Base-by-base conservation (phyloP, 2,888 invertebrate species). In the Tetrapedia diversipes region DNA sequence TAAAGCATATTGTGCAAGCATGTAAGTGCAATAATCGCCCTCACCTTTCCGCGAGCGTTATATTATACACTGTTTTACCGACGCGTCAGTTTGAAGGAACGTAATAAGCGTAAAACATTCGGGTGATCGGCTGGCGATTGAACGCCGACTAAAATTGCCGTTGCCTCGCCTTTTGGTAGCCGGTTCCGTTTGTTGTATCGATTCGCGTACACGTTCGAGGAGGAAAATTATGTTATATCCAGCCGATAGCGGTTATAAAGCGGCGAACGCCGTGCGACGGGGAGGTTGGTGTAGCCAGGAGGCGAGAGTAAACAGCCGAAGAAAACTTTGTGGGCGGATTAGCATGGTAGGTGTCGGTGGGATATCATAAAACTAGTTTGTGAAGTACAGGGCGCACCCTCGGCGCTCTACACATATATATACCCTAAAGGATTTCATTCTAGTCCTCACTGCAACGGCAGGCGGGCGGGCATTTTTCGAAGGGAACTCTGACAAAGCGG, bases 281-380 rank as follows among this genome's bases (percentile, higher is more conserved):
- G 19, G 19, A 8, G 39, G n/a, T n/a, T n/a, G n/a, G 45, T 45
- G 53, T 19, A 63, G 59, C 53, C 53, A 32, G 66, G 47, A 77
- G 74, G 68, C 49, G 74, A 79, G 74, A 79, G 82, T 66, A 80
- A 80, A 79, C 68, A 71, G 54, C 60, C 56, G 61, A 63, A 81
- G 81, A 81, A 86, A 86, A 86, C 64, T 86, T 85, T 80, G 83
- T 82, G 75, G 79, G 79, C 64, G 79, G 83, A 85, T 86, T 86
- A 85, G 81, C 82, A 79, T 83, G 82, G 82, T 81, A 87, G 85
- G 86, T 84, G 86, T 85, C 82, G 84, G 81, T 83, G 81, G 83
- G 80, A 86, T 85, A 87, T 86, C 87, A 85, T 85, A 86, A 86
- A 87, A 87, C 86, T 87, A 84, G 86, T 87, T 88, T 87, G 82